These are phyloP conservation scores for Criorhina ranunculi DNA, from an alignment of 2,888 invertebrate species.

Conservation along the genomic window DNA sequence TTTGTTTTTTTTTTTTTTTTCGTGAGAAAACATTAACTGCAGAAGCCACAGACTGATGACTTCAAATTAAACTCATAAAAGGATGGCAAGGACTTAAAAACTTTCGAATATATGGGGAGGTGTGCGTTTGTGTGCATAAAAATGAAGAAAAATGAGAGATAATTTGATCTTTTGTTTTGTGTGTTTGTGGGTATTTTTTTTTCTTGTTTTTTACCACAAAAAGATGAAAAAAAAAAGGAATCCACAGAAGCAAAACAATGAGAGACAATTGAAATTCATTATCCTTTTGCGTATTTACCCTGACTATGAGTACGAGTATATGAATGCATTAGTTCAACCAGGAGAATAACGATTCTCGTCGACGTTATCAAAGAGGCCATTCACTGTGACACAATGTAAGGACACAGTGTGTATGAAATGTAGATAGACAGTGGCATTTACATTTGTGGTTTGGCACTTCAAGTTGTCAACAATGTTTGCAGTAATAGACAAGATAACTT, in stretches of 20 bases:
- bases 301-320: too few relatives aligned
- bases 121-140: slow-evolving; percentile 24
- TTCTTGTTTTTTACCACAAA: background rate
- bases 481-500: too few relatives aligned
- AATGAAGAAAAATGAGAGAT: slow-evolving; percentile 49
- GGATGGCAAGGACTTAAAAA: slow-evolving; percentile 35
- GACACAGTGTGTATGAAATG: slow-evolving; percentile 6
- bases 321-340: slow-evolving; percentile 48
- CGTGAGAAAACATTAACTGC: slow-evolving; percentile 53
- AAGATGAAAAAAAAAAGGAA: background rate
- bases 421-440: background rate
- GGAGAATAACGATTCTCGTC: slow-evolving; percentile 21
- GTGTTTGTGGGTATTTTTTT: background rate
- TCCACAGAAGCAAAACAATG: slow-evolving; percentile 25
- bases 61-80: slow-evolving; percentile 61
- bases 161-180: slow-evolving; percentile 29
- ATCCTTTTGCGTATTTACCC: slow-evolving; percentile 47
- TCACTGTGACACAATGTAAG: background rate
- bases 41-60: slow-evolving; percentile 66
- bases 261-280: slow-evolving; percentile 65
- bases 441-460: background rate
- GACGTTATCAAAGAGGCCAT: slow-evolving; percentile 36
- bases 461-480: too few relatives aligned
- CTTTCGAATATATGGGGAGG: slow-evolving; percentile 18
- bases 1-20: slow-evolving; percentile 17